A percentile compares a stretch with the other conserved stretches of the same genome.
These are phyloP conservation scores for Chrysolina oricalcia DNA, from an alignment of 2,888 invertebrate species.

Conservation along the genomic window DNA sequence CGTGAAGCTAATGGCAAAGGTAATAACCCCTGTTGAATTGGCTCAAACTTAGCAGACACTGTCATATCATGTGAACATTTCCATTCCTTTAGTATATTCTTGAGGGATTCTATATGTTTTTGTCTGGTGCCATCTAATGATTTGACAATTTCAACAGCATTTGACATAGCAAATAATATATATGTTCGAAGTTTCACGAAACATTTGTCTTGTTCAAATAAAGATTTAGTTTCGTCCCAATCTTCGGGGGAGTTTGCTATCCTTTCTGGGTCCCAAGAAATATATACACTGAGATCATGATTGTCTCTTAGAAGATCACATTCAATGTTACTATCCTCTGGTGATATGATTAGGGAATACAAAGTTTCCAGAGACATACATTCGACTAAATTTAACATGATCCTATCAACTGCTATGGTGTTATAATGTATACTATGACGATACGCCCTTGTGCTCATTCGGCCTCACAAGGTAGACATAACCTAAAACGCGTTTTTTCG, in stretches of 20 bases:
- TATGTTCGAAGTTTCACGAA: slow-evolving; percentile 65
- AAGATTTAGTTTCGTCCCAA: slow-evolving; percentile 65
- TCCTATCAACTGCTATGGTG: slow-evolving; percentile 78
- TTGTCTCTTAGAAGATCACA: slow-evolving; percentile 82
- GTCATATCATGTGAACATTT: slow-evolving; percentile 55
- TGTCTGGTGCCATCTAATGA: slow-evolving; percentile 62
- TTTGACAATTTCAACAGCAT: slow-evolving; percentile 63
- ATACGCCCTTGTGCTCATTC: too few relatives aligned
- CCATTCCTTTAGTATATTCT: slow-evolving; percentile 62
- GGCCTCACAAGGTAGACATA: too few relatives aligned
- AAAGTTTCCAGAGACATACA: slow-evolving; percentile 74
- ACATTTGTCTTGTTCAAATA: slow-evolving; percentile 65
- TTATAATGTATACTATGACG: slow-evolving; percentile 88
- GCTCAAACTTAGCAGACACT: slow-evolving; percentile 47
- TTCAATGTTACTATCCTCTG: slow-evolving; percentile 76
- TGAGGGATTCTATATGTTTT: slow-evolving; percentile 61
- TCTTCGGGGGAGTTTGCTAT: slow-evolving; percentile 67
- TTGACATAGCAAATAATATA: slow-evolving; percentile 61
- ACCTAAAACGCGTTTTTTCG: too few relatives aligned
- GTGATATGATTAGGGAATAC: slow-evolving; percentile 76
- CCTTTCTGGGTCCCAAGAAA: slow-evolving; percentile 79
- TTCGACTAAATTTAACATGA: slow-evolving; percentile 80
- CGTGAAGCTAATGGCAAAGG: slow-evolving; percentile 66
- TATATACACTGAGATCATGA: slow-evolving; percentile 83
- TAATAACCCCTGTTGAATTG: slow-evolving; percentile 60